A percentile compares a stretch with the other conserved stretches of the same genome.
Evolutionary conservation across 2,888 invertebrate species (phyloP).

Genomic region (Leptinotarsa juncta): DNA sequence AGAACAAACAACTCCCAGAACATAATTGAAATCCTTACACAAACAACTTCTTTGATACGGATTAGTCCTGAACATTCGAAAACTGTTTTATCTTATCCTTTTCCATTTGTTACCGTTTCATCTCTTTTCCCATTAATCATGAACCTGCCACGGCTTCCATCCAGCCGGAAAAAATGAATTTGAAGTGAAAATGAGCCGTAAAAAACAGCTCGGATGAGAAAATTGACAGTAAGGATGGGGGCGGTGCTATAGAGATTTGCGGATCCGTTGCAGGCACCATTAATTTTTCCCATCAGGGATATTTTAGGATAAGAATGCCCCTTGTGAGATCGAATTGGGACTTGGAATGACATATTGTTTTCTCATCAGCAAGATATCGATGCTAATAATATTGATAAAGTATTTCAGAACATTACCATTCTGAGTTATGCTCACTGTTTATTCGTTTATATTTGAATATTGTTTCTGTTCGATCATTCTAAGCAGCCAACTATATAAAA

Average conservation of each 20-base stretch:
- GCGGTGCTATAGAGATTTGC: slow-evolving; percentile 20
- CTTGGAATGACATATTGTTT: not conserved
- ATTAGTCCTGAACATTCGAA: slow-evolving; percentile 34
- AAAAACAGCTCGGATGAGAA: slow-evolving; percentile 30
- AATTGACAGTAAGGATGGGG: slow-evolving; percentile 19
- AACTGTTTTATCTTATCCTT: slow-evolving; percentile 36
- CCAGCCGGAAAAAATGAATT: slow-evolving; percentile 38
- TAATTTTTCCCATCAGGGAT: slow-evolving; percentile 35
- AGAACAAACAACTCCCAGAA: not conserved
- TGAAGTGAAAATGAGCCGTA: slow-evolving; percentile 37
- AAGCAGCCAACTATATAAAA: no score
- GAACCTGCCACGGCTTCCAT: slow-evolving; percentile 31
- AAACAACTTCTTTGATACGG: slow-evolving; percentile 26
- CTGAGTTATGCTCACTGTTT: no score
- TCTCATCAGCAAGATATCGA: not conserved
- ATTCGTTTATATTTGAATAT: no score
- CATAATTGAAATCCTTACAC: slow-evolving; percentile 8
- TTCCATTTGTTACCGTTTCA: slow-evolving; percentile 35
- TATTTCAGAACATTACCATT: no score
- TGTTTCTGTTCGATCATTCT: no score
- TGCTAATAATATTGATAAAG: no score
- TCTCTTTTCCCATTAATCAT: slow-evolving; percentile 37
- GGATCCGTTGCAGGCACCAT: slow-evolving; percentile 27
- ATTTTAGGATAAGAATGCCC: slow-evolving; percentile 32
- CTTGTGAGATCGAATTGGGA: slow-evolving; percentile 1